phyloP scores from a whole-genome alignment of 2,797 vertebrate species.

The Dicrostonyx torquatus region DNA sequence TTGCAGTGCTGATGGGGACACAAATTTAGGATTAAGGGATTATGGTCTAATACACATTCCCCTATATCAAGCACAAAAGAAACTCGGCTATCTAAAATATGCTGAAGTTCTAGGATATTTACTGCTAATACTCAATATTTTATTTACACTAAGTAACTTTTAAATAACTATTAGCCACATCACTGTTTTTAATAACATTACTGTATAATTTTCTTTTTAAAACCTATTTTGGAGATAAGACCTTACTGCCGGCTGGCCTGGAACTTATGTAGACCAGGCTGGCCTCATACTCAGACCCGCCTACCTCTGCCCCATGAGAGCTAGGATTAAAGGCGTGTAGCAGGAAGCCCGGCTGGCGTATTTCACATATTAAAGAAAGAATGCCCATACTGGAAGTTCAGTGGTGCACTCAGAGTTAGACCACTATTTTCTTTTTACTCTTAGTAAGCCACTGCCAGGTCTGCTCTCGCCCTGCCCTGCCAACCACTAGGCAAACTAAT shows the following conservation, averaged over 20 bases:
- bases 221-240: not conserved
- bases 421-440: not conserved
- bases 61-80: conserved; percentile 15
- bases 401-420: not conserved
- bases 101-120: not conserved
- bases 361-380: conserved; percentile 16
- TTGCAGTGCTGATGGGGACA: not conserved
- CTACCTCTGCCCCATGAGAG: not conserved
- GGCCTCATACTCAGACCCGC: not conserved
- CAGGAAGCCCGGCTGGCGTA: not conserved
- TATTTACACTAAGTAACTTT: conserved; percentile 31
- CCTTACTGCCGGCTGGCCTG: not conserved
- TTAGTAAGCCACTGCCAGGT: not conserved
- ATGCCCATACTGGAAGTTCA: not conserved
- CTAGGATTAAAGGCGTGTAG: not conserved
- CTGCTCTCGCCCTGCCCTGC: not conserved
- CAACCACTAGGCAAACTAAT: not conserved
- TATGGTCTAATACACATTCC: not conserved
- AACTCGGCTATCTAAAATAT: not conserved
- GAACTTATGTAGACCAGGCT: not conserved
- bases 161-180: conserved; percentile 10
- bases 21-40: not conserved
- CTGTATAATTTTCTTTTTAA: not conserved
- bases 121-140: conserved; percentile 20
- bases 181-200: not conserved